A percentile compares a stretch with the other conserved stretches of the same genome.
Conservation (phyloP, 2,888 invertebrate species). For the Habrosyne pyritoides region DNA sequence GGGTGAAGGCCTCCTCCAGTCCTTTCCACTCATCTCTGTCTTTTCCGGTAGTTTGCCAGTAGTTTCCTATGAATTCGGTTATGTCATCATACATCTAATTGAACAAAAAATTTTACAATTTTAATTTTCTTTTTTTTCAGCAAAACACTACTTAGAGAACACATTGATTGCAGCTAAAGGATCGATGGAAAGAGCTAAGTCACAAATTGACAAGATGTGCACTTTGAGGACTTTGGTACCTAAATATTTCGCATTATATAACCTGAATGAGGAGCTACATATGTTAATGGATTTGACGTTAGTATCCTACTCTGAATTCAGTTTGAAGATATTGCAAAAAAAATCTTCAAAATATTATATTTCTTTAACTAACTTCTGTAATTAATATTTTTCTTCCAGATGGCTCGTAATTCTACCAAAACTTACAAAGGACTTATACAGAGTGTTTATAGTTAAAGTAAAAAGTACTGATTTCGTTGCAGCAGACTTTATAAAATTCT, state of each 20-base stretch:
- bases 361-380: too few relatives aligned
- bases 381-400: too few relatives aligned
- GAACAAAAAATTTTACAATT: too few relatives aligned
- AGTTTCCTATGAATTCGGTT: too few relatives aligned
- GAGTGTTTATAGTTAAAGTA: not conserved
- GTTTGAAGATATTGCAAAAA: too few relatives aligned
- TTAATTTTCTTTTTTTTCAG: conserved; percentile 6
- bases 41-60: too few relatives aligned
- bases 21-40: too few relatives aligned
- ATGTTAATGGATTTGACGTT: not conserved
- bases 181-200: conserved; percentile 37
- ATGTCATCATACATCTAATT: too few relatives aligned
- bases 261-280: not conserved
- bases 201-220: conserved; percentile 33
- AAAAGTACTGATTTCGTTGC: not conserved
- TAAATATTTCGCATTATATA: conserved; percentile 13
- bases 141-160: conserved; percentile 33
- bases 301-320: not conserved
- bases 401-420: not conserved
- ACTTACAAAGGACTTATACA: conserved; percentile 5
- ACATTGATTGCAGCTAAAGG: conserved; percentile 36
- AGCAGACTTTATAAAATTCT: not conserved
- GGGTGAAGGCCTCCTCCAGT: too few relatives aligned
- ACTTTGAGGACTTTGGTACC: conserved; percentile 32
- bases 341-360: too few relatives aligned